Conservation (phyloP, 2,797 vertebrate species). For the Sebastes variabilis region DNA sequence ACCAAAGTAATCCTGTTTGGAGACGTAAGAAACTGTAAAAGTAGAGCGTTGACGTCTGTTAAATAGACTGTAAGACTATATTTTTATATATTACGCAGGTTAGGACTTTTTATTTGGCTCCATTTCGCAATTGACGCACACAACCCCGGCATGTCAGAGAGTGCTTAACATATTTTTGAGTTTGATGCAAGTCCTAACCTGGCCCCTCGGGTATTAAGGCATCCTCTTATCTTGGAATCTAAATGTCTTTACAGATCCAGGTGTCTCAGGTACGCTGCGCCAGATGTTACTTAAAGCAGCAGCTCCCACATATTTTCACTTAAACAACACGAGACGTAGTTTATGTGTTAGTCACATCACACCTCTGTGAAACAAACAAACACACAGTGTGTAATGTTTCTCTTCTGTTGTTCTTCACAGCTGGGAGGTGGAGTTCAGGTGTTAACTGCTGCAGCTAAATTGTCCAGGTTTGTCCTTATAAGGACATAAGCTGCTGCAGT, state of each 20-base stretch:
- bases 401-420: neutral
- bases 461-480: conserved; percentile 75
- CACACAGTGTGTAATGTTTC: neutral
- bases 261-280: conserved; percentile 22
- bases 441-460: conserved; percentile 37
- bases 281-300: conserved; percentile 22
- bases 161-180: conserved; percentile 59
- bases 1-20: neutral
- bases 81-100: neutral
- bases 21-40: neutral
- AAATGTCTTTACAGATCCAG: conserved; percentile 51
- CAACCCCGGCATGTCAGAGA: conserved; percentile 33
- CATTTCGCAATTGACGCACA: conserved; percentile 32
- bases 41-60: neutral
- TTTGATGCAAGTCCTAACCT: conserved; percentile 72
- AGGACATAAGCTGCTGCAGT: conserved; percentile 52
- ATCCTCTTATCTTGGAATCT: conserved; percentile 60
- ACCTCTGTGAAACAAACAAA: neutral
- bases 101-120: neutral
- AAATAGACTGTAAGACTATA: neutral
- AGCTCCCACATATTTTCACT: neutral
- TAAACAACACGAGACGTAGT: neutral
- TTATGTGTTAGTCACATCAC: neutral
- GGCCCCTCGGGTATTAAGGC: conserved; percentile 32
- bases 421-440: conserved; percentile 67